phyloP scores from a whole-genome alignment of 2,113 vertebrate genomes.

The Crotophaga sulcirostris region DNA sequence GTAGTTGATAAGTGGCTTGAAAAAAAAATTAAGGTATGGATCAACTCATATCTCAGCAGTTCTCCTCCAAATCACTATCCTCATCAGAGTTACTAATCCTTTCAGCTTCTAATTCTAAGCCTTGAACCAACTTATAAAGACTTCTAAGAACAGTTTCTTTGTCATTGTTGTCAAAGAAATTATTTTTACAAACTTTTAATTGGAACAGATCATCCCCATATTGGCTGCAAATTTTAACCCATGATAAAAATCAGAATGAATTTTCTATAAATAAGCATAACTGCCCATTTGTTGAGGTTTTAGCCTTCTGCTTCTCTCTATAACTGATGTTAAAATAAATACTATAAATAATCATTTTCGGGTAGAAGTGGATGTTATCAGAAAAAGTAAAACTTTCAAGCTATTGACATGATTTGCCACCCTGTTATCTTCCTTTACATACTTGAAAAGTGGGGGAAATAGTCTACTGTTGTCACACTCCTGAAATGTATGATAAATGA shows the following conservation, averaged over 20 bases:
- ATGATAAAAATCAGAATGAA: not conserved
- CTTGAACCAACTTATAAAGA: not conserved
- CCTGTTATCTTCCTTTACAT: slow-evolving; percentile 16
- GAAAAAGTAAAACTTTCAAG: not conserved
- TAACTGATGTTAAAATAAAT: not conserved
- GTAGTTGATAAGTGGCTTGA: not conserved
- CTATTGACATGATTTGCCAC: not conserved
- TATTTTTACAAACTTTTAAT: not conserved
- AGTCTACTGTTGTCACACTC: slow-evolving; percentile 73
- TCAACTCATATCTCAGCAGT: not conserved
- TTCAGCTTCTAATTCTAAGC: not conserved
- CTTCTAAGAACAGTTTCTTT: not conserved
- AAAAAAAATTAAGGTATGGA: not conserved
- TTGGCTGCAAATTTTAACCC: not conserved
- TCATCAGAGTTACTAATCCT: not conserved
- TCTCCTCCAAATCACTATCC: not conserved
- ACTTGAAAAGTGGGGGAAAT: slow-evolving; percentile 17
- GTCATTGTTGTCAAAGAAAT: not conserved
- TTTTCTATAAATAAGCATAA: not conserved
- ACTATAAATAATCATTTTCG: not conserved
- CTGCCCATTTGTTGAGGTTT: not conserved
- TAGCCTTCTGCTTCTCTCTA: not conserved
- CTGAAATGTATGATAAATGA: slow-evolving; percentile 77
- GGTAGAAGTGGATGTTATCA: not conserved
- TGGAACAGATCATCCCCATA: not conserved